A percentile compares a stretch with the other conserved stretches of the same genome.
Evolutionary conservation across 2,113 vertebrate genomes (phyloP).

Genomic region (Corythornis vintsioides): DNA sequence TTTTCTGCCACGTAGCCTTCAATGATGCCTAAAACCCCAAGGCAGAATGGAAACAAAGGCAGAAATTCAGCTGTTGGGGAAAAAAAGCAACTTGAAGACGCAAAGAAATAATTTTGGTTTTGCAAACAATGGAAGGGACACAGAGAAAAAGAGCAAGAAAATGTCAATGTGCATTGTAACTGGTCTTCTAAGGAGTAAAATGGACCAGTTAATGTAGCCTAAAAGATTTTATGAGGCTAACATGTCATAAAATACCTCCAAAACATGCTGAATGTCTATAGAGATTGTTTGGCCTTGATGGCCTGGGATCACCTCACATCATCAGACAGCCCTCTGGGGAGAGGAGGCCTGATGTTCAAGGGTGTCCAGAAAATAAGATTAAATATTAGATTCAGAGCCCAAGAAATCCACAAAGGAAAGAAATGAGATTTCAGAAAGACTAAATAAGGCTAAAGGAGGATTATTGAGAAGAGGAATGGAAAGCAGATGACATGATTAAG

Average conservation of each 20-base stretch:
- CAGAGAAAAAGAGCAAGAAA: neutral
- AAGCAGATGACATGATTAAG: neutral
- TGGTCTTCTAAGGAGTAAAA: neutral
- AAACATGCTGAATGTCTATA: neutral
- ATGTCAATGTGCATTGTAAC: neutral
- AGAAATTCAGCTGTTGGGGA: neutral
- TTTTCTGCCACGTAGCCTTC: slow-evolving; percentile 90
- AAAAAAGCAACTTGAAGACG: neutral
- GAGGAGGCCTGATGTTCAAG: neutral
- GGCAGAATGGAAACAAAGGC: neutral
- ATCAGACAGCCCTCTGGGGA: neutral
- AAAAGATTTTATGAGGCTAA: neutral
- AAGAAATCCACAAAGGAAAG: neutral
- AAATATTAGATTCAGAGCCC: neutral
- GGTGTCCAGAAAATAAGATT: neutral
- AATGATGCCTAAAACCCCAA: slow-evolving; percentile 80
- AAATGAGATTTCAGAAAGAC: neutral
- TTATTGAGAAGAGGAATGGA: neutral
- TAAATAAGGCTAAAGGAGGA: neutral
- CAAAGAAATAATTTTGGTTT: neutral
- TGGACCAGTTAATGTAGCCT: neutral
- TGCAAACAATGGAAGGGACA: neutral
- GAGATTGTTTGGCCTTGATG: neutral
- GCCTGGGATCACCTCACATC: neutral
- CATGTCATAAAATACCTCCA: neutral